Conservation (phyloP, 2,888 invertebrate genomes). For the Dryomyza anilis region DNA sequence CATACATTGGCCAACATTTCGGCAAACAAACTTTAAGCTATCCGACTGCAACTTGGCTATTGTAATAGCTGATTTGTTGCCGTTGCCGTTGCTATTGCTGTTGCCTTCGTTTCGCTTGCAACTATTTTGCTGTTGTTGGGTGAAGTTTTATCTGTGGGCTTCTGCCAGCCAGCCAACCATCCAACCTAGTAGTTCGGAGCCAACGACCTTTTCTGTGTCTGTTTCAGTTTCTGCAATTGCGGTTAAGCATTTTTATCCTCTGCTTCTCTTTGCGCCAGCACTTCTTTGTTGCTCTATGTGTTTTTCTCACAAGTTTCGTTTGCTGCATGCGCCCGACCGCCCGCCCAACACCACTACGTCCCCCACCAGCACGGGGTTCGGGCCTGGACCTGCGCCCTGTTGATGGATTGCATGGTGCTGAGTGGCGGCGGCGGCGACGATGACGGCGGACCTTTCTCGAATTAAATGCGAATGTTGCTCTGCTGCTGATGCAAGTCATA, state of each 20-base stretch:
- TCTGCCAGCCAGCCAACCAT: not conserved
- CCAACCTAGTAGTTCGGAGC: constrained; percentile 6
- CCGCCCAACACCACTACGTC: not conserved
- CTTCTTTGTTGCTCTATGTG: not conserved
- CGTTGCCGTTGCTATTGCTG: not conserved
- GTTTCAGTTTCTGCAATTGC: constrained; percentile 24
- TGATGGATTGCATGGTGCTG: constrained; percentile 20
- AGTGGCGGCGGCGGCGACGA: constrained; percentile 14
- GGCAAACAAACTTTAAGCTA: constrained; percentile 10
- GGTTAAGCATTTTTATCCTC: constrained; percentile 18
- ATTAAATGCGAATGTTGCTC: constrained; percentile 10
- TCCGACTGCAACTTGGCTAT: too few relatives aligned
- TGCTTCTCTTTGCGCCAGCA: not conserved
- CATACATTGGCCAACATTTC: not conserved
- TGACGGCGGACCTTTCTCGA: not conserved
- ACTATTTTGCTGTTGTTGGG: not conserved
- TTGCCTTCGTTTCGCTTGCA: not conserved
- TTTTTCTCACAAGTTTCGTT: not conserved
- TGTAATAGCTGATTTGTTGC: not conserved
- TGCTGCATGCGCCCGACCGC: not conserved
- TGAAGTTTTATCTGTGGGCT: not conserved
- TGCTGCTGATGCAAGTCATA: constrained; percentile 2
- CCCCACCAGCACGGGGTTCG: not conserved
- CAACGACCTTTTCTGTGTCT: constrained; percentile 17
- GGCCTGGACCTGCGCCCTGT: constrained; percentile 17